phyloP scores from a whole-genome alignment of 1,140 invertebrate genomes.

The Heliconius hermathena region DNA sequence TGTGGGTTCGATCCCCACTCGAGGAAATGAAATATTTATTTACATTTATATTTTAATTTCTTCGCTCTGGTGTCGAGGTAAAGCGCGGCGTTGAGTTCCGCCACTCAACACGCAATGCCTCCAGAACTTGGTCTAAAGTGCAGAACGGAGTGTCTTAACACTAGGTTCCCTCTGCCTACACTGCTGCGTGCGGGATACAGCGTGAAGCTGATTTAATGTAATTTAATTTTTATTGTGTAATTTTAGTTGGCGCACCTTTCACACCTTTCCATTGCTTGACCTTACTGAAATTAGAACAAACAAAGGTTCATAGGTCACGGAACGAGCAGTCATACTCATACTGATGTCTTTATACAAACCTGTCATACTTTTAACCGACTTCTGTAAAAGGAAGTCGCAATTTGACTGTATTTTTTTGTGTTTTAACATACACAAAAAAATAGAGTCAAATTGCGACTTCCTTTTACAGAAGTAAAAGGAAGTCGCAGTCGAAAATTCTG shows the following conservation, averaged over 20 bases:
- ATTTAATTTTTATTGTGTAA: neutral
- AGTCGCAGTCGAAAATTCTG: no score
- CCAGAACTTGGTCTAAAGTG: neutral
- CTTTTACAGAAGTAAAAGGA: no score
- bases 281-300: conserved; percentile 14
- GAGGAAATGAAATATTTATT: no score
- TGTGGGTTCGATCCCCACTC: no score
- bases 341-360: neutral
- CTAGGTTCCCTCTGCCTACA: neutral
- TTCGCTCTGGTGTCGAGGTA: neutral
- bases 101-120: neutral
- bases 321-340: neutral
- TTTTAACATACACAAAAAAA: no score
- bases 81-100: neutral
- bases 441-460: no score
- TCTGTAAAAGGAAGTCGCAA: neutral
- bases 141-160: neutral
- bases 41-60: no score
- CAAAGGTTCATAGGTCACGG: conserved; percentile 10
- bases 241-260: neutral
- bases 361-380: neutral
- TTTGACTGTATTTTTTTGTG: no score
- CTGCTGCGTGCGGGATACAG: neutral
- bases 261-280: neutral
- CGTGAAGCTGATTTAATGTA: neutral